Evolutionary conservation across 2,888 invertebrate species (phyloP).

Genomic region (Pristionchus exspectatus): DNA sequence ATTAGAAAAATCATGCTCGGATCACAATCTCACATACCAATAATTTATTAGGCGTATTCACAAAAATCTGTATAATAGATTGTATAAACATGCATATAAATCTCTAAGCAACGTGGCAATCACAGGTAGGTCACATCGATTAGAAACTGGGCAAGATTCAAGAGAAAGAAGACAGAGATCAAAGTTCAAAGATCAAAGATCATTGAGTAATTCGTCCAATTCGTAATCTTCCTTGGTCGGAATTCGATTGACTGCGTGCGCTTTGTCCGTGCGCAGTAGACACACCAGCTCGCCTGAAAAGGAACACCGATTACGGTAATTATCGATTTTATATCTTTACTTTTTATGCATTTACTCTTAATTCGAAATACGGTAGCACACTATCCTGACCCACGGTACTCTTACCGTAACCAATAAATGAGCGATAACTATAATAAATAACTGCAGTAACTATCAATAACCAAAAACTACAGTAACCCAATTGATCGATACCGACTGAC

Average conservation of each 20-base stretch:
- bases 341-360: not conserved
- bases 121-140: not conserved
- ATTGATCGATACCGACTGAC: not conserved
- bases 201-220: slow-evolving; percentile 27
- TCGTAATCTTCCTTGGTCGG: slow-evolving; percentile 52
- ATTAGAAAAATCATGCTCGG: too few species aligned
- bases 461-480: not conserved
- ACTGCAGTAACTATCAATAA: not conserved
- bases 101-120: not conserved
- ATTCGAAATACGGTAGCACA: too few species aligned
- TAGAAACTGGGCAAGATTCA: not conserved
- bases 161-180: not conserved
- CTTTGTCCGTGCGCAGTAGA: slow-evolving; percentile 55
- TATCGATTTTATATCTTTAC: not conserved
- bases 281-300: slow-evolving; percentile 50
- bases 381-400: not conserved
- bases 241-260: slow-evolving; percentile 54
- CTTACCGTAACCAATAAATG: not conserved
- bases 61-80: not conserved
- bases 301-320: not conserved
- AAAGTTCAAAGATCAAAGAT: slow-evolving; percentile 32
- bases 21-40: not conserved
- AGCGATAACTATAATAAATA: not conserved
- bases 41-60: slow-evolving; percentile 3
- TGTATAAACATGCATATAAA: not conserved